Evolutionary conservation across 2,888 invertebrate species (phyloP), one percentile per base, ranked within the genome.

Genomic region (Anarsia innoxiella): DNA sequence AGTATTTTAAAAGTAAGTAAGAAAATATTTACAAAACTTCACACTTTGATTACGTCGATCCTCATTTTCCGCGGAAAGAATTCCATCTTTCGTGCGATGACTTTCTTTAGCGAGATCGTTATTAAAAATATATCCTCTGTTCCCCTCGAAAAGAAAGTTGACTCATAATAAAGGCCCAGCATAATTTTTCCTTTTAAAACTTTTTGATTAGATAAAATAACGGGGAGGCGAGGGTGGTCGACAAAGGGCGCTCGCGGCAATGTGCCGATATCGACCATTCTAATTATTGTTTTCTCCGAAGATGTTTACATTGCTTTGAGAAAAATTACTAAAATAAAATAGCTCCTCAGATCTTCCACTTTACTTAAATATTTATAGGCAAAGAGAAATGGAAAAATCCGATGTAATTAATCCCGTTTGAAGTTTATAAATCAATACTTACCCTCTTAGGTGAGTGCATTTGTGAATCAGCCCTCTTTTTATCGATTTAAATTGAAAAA

Each of bases 191-290:
- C 83, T 83, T 85, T 84, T 84, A 84, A 85, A 86, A 86, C 82
- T 85, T 86, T 85, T 85, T 86, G 85, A 86, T 86, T 86, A 85
- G 85, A 86, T 86, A 82, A 84, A 85, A 85, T 84, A 84, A 82
- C 78, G 76, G 84, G 83, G 85, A 74, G 83, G 75, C 53, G 51
- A 53, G 65, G 74, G 74, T 56, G 71, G 46, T 50, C 48, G 53
- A 50, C 52, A 42, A 39, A 56, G 56, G 59, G 68, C 49, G 73
- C 79, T 64, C 66, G 65, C 68, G 71, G 78, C 78, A 60, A 65
- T 75, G 64, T 69, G 66, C 69, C 79, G 70, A 75, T 83, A 84
- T 82, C 77, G 73, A 72, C 68, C 70, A 76, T 80, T 82, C 76
- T 83, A 82, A 83, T 83, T 82, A 75, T 83, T 84, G 78, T 84